Conservation (phyloP, 2,888 invertebrate species). For the Dryomyza anilis region DNA sequence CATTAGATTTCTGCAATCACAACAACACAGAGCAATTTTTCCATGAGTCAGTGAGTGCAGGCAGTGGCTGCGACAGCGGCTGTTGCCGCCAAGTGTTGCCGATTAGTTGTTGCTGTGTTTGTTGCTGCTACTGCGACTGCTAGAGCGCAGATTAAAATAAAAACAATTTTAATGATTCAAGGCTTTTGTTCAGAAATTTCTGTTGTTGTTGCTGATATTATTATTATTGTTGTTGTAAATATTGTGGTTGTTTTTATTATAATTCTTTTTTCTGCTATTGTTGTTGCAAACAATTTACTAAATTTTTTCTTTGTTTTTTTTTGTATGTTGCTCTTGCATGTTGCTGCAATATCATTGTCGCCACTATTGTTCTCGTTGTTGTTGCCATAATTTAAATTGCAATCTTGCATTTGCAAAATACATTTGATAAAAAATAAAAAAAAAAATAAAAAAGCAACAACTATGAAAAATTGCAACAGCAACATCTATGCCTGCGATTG, state of each 20-base stretch:
- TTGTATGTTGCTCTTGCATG: too few relatives aligned
- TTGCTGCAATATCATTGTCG: not conserved
- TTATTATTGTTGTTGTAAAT: not conserved
- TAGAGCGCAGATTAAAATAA: slow-evolving; percentile 1
- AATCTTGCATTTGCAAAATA: too few relatives aligned
- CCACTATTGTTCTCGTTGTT: not conserved
- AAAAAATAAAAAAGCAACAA: too few relatives aligned
- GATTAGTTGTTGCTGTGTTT: not conserved
- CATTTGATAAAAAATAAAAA: too few relatives aligned
- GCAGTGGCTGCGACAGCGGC: not conserved
- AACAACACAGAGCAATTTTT: not conserved
- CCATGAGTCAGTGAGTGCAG: not conserved
- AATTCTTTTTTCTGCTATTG: not conserved
- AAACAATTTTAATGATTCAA: slow-evolving; percentile 29
- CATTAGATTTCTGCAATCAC: slow-evolving; percentile 11
- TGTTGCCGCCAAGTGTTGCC: not conserved
- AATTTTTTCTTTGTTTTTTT: too few relatives aligned
- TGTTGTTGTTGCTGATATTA: not conserved
- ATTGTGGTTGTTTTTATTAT: too few relatives aligned
- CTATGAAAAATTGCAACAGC: too few relatives aligned
- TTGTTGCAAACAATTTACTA: slow-evolving; percentile 1
- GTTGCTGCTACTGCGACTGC: not conserved
- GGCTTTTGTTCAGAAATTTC: slow-evolving; percentile 14
- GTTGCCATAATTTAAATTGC: too few relatives aligned
- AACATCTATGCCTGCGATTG: too few relatives aligned